Base-by-base conservation (phyloP, 2,888 invertebrate species). In the Dryobotodes eremita region DNA sequence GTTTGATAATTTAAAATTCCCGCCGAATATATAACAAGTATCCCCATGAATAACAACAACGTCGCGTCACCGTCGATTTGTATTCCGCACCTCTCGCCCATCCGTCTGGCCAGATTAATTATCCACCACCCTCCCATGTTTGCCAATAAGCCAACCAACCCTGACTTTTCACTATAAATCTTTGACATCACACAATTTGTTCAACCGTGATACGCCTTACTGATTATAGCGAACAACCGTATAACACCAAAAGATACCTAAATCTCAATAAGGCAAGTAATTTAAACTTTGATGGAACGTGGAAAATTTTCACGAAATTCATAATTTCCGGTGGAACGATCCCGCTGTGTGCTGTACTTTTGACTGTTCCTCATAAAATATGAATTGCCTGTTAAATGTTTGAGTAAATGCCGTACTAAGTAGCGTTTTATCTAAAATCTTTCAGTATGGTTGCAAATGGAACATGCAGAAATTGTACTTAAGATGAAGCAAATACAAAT, bases 91-190 rank as follows among this genome's bases (percentile, higher is more conserved):
- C 93, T 93, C 92, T 88, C 90, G 87, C 86, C 88, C 93, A 94
- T 95, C 94, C 94, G 96, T 95, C 96, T 95, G 94, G 93, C 95
- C 94, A 95, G 96, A 96, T 96, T 96, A 97, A 97, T 96, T 96
- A 96, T 95, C 95, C 92, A 86, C 90, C 91, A 90, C 93, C 95
- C 95, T 91, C 94, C 87, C 92, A 94, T 96, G 96, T 96, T 96
- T 96, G 93, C 95, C 96, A 96, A 96, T 96, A 95, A 96, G 95
- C 94, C 89, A 87, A 89, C 90, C 92, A 79, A 79, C 84, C 90
- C 91, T 90, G 94, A 94, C 93, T 94, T 95, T 93, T 93, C 93
- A 94, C 91, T 92, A 92, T 93, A 94, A 94, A 94, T 93, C 94
- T 91, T 90, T 91, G 78, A 88, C 90, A 90, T 89, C 88, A 87